Percentiles rank a stretch among this genome's conserved stretches.
phyloP scores from a whole-genome alignment of 2,113 vertebrate species.

The Coracopsis vasa region DNA sequence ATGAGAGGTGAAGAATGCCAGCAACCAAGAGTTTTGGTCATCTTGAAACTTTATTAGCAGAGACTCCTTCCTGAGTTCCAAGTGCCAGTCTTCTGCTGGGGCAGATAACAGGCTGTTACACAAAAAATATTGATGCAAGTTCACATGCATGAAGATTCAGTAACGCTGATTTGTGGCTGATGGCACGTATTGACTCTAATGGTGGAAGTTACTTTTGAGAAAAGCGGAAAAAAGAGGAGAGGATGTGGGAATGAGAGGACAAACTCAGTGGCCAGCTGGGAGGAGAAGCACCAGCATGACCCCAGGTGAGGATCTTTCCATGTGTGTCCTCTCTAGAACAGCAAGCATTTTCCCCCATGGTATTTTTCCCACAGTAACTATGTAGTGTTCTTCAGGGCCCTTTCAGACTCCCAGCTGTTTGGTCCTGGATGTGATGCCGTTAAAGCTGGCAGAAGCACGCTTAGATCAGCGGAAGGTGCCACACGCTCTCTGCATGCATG shows the following conservation, averaged over 20 bases:
- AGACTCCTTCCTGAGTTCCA: background rate
- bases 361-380: background rate
- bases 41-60: background rate
- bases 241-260: rapidly evolving
- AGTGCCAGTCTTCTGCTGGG: background rate
- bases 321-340: background rate
- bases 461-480: background rate
- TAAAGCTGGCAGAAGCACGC: rapidly evolving
- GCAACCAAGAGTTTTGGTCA: background rate
- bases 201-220: background rate
- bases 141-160: background rate
- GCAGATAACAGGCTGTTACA: background rate
- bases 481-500: rapidly evolving
- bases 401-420: background rate
- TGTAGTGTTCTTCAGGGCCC: background rate
- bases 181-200: background rate
- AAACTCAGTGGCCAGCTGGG: background rate
- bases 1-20: background rate
- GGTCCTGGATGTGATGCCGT: background rate
- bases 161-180: background rate
- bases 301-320: rapidly evolving
- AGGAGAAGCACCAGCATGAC: rapidly evolving
- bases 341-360: too few species aligned
- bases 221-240: background rate
- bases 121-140: background rate